Percentiles rank a stretch among this genome's conserved stretches.
phyloP scores from a whole-genome alignment of 2,113 vertebrate species.

The Proterorhinus semilunaris region DNA sequence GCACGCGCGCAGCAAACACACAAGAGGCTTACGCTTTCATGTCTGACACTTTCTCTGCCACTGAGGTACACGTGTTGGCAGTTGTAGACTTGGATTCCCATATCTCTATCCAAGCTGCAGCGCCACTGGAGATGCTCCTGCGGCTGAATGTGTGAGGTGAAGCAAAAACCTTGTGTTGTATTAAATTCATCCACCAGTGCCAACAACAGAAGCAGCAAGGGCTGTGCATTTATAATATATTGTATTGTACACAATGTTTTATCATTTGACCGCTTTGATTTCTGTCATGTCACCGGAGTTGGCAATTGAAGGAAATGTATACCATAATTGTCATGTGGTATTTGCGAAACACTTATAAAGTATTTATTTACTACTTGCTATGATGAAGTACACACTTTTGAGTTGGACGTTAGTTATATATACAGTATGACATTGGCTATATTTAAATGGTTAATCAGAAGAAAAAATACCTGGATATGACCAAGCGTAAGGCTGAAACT shows the following conservation, averaged over 20 bases:
- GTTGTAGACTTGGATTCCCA: slow-evolving; percentile 50
- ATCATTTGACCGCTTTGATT: not conserved
- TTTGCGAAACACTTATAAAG: too few relatives aligned
- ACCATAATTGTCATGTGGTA: too few relatives aligned
- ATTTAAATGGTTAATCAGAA: too few relatives aligned
- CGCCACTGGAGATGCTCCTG: slow-evolving; percentile 33
- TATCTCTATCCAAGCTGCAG: slow-evolving; percentile 45
- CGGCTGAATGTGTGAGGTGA: slow-evolving; percentile 12
- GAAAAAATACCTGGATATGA: too few relatives aligned
- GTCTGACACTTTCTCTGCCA: slow-evolving; percentile 59
- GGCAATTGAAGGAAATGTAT: not conserved
- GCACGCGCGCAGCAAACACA: slow-evolving; percentile 32
- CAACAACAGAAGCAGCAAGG: slow-evolving; percentile 13
- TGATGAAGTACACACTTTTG: too few relatives aligned
- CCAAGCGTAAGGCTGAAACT: too few relatives aligned
- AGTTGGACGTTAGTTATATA: too few relatives aligned
- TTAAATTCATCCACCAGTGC: slow-evolving; percentile 36
- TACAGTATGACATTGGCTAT: too few relatives aligned
- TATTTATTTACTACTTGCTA: too few relatives aligned
- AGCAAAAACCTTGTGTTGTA: slow-evolving; percentile 32
- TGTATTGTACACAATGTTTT: not conserved
- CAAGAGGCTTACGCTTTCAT: slow-evolving; percentile 59
- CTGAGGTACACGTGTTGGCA: slow-evolving; percentile 63
- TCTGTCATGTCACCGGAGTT: not conserved
- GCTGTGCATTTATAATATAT: not conserved